Percentiles rank a stretch among this genome's conserved stretches.
Conservation (phyloP, 2,797 vertebrate genomes). For the Neosilurus hyrtlii region DNA sequence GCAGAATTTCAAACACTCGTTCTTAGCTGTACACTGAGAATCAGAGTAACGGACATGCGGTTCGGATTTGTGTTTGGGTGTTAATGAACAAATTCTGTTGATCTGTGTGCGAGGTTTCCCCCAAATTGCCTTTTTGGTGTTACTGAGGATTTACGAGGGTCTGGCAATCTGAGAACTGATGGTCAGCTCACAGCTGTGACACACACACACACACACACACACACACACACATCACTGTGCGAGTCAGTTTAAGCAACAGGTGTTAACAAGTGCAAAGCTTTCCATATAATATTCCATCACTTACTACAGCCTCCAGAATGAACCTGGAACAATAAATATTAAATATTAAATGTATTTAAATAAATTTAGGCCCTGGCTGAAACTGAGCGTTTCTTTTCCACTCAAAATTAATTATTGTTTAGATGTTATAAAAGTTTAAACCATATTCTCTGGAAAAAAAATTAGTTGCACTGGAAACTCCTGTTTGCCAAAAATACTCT, state of each 20-base stretch:
- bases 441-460: no score
- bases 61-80: background rate
- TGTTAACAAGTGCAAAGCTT: slow-evolving; percentile 8
- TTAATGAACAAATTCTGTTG: slow-evolving; percentile 8
- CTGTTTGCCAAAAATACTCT: no score
- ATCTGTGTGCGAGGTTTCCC: background rate
- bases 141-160: slow-evolving; percentile 10
- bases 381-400: no score
- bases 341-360: no score
- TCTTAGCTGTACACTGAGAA: background rate
- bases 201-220: slow-evolving; percentile 5
- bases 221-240: background rate
- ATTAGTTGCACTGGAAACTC: no score
- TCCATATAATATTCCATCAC: background rate
- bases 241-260: slow-evolving; percentile 3
- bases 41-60: background rate
- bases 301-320: background rate
- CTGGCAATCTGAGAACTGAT: slow-evolving; percentile 3
- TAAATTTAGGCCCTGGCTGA: no score
- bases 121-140: background rate
- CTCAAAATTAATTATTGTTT: no score
- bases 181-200: slow-evolving; percentile 13
- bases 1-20: background rate
- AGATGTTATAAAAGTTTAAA: no score
- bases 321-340: no score